These are phyloP conservation scores for Melanerpes formicivorus DNA, from an alignment of 2,113 vertebrate genomes.

Conservation along the genomic window DNA sequence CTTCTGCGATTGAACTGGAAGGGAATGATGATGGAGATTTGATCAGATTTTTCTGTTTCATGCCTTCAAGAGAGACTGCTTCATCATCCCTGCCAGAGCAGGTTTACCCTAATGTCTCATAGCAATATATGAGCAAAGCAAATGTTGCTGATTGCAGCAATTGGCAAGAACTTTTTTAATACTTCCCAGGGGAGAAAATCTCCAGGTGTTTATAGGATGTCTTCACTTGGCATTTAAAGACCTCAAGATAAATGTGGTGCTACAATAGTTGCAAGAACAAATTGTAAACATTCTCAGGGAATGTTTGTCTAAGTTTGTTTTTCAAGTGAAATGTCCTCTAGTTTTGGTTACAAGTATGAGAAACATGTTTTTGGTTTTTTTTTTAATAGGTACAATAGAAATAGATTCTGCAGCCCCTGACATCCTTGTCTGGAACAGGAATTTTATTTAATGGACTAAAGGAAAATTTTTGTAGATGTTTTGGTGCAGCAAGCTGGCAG, in stretches of 20 bases:
- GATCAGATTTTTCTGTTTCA: constrained; percentile 49
- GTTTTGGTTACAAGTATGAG: neutral
- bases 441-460: neutral
- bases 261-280: neutral
- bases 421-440: neutral
- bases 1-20: constrained; percentile 18
- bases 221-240: neutral
- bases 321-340: neutral
- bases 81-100: constrained; percentile 13
- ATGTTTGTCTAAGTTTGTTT: neutral
- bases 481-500: neutral
- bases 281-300: neutral
- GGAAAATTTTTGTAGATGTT: neutral
- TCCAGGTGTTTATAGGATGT: neutral
- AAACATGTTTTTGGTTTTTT: neutral
- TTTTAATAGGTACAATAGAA: neutral
- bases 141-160: constrained; percentile 42
- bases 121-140: neutral
- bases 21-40: neutral
- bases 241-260: neutral
- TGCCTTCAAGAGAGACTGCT: constrained; percentile 22
- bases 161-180: neutral
- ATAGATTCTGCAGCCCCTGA: neutral
- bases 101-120: constrained; percentile 10
- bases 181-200: neutral